Base-by-base conservation (phyloP, 2,797 vertebrate species). In the Phoeniculus purpureus region DNA sequence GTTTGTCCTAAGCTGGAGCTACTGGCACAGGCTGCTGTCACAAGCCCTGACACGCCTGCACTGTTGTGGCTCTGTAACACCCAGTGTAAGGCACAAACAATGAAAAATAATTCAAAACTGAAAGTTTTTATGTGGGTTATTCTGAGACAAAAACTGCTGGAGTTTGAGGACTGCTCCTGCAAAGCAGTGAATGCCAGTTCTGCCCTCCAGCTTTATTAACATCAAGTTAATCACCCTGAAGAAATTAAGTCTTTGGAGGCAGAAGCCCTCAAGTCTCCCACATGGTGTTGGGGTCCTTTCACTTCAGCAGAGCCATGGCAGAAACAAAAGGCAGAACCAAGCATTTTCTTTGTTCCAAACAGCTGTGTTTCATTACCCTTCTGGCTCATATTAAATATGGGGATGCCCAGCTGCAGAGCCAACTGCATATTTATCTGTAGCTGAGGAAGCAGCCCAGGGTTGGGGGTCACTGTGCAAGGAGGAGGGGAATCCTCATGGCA, bases 221-320 rank as follows among this genome's bases (percentile, higher is more conserved):
- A 2, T 6, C 25, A 2, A 7, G 29, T 21, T 29, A 48, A 55
- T 29, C 19, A 48, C 31, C 34, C 58, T 45, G 43, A 43, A 31
- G 45, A 60, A 52, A 64, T 12, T 26, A 12, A 40, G 20, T 25
- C 21, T 29, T 21, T 1, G 4, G 11, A 32, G 8, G 40, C 7
- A 7, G 64, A 43, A 43, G 10, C 2, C 3, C 43, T 66, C 61
- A 29, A 29, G 50, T 50, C 50, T 23, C 15, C 8, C 5, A 2
- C 5, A 2, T 3, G 1, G 54, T 7, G 0, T 4, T 1, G 2
- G 34, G 25, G 18, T 18, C 37, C 54, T 54, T 26, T 37, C 2
- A 2, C 22, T 54, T 60, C 8, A 27, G 64, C 45, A 59, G 45
- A 58, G 82, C 82, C 29, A 0, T 3, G 2, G 40, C 73, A 77